Evolutionary conservation across 2,113 vertebrate species (phyloP).

Genomic region (Cinclus cinclus): DNA sequence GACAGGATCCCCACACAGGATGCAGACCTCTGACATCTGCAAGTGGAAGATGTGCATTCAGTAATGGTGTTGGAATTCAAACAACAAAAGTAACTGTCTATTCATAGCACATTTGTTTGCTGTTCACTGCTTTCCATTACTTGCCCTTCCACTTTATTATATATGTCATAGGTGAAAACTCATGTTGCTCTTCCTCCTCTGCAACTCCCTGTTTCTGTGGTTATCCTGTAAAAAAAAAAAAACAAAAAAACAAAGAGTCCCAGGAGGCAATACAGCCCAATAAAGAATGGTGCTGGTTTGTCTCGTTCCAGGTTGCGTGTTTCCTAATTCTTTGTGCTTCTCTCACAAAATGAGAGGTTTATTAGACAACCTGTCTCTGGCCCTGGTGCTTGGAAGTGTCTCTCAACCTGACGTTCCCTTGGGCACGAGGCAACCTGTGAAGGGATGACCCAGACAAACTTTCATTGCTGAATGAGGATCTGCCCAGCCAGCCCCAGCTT

Average conservation of each 20-base stretch:
- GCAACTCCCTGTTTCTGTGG: not conserved
- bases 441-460: not conserved
- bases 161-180: not conserved
- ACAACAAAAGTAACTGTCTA: not conserved
- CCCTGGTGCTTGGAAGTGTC: not conserved
- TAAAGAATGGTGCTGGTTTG: not conserved
- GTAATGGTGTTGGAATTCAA: not conserved
- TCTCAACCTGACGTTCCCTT: not conserved
- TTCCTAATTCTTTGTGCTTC: conserved; percentile 4
- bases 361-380: conserved; percentile 19
- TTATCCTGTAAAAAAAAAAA: not conserved
- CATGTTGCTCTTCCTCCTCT: not conserved
- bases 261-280: not conserved
- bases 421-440: not conserved
- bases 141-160: not conserved
- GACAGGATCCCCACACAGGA: not conserved
- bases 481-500: not conserved
- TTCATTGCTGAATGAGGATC: not conserved
- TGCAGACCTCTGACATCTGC: not conserved
- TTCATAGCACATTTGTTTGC: not conserved
- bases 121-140: not conserved
- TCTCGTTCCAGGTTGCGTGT: not conserved
- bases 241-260: not conserved
- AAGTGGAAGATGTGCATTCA: not conserved
- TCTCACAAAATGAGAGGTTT: not conserved